Evolutionary conservation across 2,797 vertebrate species (phyloP).

Genomic region (Chrosomus eos): DNA sequence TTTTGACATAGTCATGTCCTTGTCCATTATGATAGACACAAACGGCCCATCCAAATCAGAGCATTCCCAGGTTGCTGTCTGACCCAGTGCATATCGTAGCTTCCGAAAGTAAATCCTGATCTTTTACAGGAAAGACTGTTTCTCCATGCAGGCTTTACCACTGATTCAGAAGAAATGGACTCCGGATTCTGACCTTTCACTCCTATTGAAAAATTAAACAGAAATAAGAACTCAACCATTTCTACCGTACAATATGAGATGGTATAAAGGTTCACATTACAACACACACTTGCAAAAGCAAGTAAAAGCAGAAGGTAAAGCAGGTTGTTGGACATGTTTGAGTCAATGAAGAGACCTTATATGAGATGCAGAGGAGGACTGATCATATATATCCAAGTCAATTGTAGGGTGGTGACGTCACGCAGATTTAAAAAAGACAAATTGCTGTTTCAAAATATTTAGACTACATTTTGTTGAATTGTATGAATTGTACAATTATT

Average conservation of each 20-base stretch:
- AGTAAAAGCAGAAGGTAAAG: slow-evolving; percentile 1
- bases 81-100: not conserved
- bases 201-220: not conserved
- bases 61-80: slow-evolving; percentile 22
- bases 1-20: not conserved
- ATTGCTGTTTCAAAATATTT: not conserved
- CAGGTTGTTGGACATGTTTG: not conserved
- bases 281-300: not conserved
- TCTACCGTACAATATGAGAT: not conserved
- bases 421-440: not conserved
- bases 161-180: not conserved
- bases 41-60: slow-evolving; percentile 20
- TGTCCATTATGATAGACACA: not conserved
- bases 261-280: not conserved
- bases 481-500: not conserved
- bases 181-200: slow-evolving; percentile 17
- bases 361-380: not conserved
- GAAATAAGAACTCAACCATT: not conserved
- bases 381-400: not conserved
- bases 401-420: not conserved
- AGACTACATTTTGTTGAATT: not conserved
- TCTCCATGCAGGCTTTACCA: slow-evolving; percentile 5
- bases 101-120: slow-evolving; percentile 19
- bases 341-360: not conserved
- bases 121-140: slow-evolving; percentile 42